Evolutionary conservation across 2,888 invertebrate species (phyloP), one percentile per base, ranked within the genome.

Genomic region (Orthosia cruda): DNA sequence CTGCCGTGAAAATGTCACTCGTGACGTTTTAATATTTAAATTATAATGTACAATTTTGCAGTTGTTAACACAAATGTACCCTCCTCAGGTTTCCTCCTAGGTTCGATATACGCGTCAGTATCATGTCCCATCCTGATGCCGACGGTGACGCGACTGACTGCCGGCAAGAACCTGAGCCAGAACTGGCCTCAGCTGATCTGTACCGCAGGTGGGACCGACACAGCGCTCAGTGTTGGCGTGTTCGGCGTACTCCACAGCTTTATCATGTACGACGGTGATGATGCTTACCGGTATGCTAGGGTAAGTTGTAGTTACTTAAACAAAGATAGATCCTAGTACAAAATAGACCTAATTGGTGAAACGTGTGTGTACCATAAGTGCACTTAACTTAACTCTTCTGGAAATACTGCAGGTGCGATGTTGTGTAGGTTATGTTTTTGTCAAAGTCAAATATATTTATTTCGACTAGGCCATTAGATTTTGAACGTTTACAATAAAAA

Each of bases 161-260:
- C 81, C 0, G 83, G 85, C 54, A 90, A 90, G 18, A 85, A 84
- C 54, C 87, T 92, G 61, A 84, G 83, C 3, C 91, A 92, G 52
- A 94, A 94, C 87, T 96, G 96, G 96, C 90, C 94, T 3, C 95
- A 95, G 80, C 87, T 96, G 40, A 90, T 96, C 9, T 93, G 93
- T 82, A 96, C 95, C 0, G 92, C 96, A 0, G 95, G 95, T 0
- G 96, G 96, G 13, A 87, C 91, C 3, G 96, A 96, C 84, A 95
- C 96, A 0, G 93, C 94, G 0, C 93, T 96, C 55, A 96, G 96
- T 81, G 96, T 96, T 20, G 96, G 95, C 20, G 90, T 95, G n/a
- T 96, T 92, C 75, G 96, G 96, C 11, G 87, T 95, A 49, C 88
- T 96, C 23, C 92, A 89, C 82, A 94, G 92, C 83, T 95, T 91